Evolutionary conservation across 2,113 vertebrate genomes (phyloP).

Genomic region (Oenanthe melanoleuca): DNA sequence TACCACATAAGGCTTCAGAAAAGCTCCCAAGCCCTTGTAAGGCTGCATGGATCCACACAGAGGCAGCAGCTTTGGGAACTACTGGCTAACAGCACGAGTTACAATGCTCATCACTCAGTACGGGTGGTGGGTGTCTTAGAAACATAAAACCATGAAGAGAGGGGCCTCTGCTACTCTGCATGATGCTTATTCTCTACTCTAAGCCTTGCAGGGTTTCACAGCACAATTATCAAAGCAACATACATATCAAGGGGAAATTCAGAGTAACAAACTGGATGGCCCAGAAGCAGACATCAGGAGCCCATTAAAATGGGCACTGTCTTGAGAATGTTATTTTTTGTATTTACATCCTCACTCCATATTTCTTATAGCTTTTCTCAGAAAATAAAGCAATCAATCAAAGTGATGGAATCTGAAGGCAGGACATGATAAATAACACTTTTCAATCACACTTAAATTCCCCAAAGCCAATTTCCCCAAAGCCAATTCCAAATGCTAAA

Average conservation of each 20-base stretch:
- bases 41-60: background rate
- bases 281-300: background rate
- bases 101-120: rapidly evolving
- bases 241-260: background rate
- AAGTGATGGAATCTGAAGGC: background rate
- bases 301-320: background rate
- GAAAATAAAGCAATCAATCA: background rate
- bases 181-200: background rate
- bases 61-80: background rate
- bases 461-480: background rate
- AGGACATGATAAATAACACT: background rate
- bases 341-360: background rate
- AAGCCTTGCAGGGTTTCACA: background rate
- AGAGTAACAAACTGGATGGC: background rate
- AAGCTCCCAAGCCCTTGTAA: background rate
- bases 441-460: background rate
- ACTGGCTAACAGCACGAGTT: background rate
- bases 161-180: background rate
- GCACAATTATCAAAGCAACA: background rate
- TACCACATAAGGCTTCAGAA: background rate
- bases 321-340: background rate
- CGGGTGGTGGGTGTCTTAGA: background rate
- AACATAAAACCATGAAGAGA: background rate
- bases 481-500: background rate
- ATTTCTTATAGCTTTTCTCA: background rate